Conservation (phyloP, 2,797 vertebrate genomes). For the Anguilla megastoma region DNA sequence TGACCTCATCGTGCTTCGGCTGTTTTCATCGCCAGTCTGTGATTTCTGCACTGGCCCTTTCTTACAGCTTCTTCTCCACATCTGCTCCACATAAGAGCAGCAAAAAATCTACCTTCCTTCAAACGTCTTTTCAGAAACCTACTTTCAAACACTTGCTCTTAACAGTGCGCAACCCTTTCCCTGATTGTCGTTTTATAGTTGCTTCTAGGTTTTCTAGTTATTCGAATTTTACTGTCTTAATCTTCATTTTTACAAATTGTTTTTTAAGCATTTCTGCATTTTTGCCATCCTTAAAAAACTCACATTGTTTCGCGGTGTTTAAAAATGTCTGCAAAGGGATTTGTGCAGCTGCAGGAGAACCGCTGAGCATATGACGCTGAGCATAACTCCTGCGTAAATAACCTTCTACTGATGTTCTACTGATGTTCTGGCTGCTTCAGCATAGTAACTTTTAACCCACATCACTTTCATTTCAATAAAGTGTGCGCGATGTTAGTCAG, state of each 20-base stretch:
- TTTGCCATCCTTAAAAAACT: not conserved
- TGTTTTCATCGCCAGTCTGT: too few species aligned
- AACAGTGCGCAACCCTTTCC: not conserved
- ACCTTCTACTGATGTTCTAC: too few species aligned
- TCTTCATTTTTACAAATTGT: not conserved
- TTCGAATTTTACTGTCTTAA: not conserved
- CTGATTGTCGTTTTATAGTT: not conserved
- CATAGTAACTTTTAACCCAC: too few species aligned
- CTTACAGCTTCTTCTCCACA: not conserved
- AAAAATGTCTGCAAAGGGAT: not conserved
- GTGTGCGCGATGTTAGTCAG: too few species aligned
- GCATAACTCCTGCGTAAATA: not conserved
- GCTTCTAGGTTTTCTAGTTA: too few species aligned
- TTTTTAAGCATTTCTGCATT: not conserved
- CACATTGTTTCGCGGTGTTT: not conserved
- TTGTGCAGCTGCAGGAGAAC: not conserved
- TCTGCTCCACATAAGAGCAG: not conserved
- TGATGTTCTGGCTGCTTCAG: too few species aligned
- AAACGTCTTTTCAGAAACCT: not conserved
- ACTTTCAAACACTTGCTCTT: not conserved
- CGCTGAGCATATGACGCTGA: not conserved
- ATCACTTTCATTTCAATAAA: too few species aligned
- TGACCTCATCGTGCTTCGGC: not conserved
- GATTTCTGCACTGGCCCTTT: too few species aligned
- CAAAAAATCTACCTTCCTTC: not conserved